Base-by-base conservation (phyloP, 2,113 vertebrate genomes). In the Apteryx owenii region DNA sequence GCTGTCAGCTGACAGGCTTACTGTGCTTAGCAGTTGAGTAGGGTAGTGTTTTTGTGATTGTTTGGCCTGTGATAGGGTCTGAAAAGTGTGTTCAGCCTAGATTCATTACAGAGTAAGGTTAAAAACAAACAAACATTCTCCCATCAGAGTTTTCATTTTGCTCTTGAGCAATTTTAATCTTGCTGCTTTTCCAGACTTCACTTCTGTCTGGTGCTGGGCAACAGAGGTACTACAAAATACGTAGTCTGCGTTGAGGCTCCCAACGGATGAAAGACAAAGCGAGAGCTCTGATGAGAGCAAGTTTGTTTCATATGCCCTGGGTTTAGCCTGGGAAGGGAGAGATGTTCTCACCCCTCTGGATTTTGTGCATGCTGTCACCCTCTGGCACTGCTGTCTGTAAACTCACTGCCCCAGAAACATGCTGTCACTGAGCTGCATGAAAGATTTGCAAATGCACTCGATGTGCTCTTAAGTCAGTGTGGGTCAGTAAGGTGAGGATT, bases 151-250 rank as follows among this genome's bases (percentile, higher is more conserved):
- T 89, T 94, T 75, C 3, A 12, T 72, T 92, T 90, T 92, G 22
- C 5, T 82, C n/a, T 56, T 33, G 12, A 53, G 20, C 38, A 72
- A 8, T 77, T n/a, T 38, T 56, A 46, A 56, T 6, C 9, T 2
- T 72, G 31, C 33, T 71, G 28, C n/a, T 53, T 91, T 77, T 82
- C 33, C 9, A 56, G 33, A 15, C 76, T 77, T 44, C 19, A 6
- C 53, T 82, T 25, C 22, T 76, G 3, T 36, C 20, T 54, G 20
- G 15, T 87, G 19, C 33, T 91, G 61, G 65, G 15, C 33, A 71
- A 2, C 13, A 71, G 46, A 78, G 40, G 23, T 4, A 1, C 46
- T 42, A 4, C 4, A n/a, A 69, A 21, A 20, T 53, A 40, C 0
- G 5, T 7, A 10, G 17, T 61, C 36, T 90, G 44, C n/a, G 51